A percentile compares a stretch with the other conserved stretches of the same genome.
Conservation (phyloP, 1,140 invertebrate species). For the Formica exsecta region DNA sequence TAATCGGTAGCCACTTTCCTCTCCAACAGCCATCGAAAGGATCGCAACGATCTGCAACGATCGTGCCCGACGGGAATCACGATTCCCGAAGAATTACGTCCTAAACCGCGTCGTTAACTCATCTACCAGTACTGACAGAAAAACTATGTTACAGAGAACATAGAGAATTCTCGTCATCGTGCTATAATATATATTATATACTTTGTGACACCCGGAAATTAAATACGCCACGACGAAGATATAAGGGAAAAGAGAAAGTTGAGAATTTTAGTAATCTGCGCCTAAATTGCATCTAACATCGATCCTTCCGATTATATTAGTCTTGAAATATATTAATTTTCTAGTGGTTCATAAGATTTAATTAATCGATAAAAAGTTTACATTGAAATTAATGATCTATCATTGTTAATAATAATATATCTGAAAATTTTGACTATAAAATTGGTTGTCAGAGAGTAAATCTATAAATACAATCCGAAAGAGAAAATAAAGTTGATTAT, state of each 20-base stretch:
- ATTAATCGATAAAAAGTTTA: neutral
- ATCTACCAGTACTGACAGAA: neutral
- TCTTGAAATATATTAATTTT: neutral
- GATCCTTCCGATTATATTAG: neutral
- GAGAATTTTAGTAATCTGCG: constrained; percentile 66
- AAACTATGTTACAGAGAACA: neutral
- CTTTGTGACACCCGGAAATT: constrained; percentile 78
- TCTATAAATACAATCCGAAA: neutral
- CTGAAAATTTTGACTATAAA: too few relatives aligned
- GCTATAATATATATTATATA: constrained; percentile 48
- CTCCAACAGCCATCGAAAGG: constrained; percentile 15
- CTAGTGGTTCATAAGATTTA: neutral
- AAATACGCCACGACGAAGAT: constrained; percentile 74
- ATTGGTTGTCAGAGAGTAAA: neutral
- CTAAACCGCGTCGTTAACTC: constrained; percentile 18
- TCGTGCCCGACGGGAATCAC: constrained; percentile 55
- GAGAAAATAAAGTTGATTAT: neutral
- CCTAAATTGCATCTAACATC: constrained; percentile 72
- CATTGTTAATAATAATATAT: neutral
- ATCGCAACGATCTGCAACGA: constrained; percentile 28
- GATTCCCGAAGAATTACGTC: constrained; percentile 37
- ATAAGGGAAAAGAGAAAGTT: constrained; percentile 77
- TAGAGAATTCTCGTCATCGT: constrained; percentile 58
- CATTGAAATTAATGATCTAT: neutral
- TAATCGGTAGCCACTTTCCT: constrained; percentile 30